Evolutionary conservation across 2,113 vertebrate genomes (phyloP), one percentile per base, ranked within the genome.

Genomic region (Colinus virginianus): DNA sequence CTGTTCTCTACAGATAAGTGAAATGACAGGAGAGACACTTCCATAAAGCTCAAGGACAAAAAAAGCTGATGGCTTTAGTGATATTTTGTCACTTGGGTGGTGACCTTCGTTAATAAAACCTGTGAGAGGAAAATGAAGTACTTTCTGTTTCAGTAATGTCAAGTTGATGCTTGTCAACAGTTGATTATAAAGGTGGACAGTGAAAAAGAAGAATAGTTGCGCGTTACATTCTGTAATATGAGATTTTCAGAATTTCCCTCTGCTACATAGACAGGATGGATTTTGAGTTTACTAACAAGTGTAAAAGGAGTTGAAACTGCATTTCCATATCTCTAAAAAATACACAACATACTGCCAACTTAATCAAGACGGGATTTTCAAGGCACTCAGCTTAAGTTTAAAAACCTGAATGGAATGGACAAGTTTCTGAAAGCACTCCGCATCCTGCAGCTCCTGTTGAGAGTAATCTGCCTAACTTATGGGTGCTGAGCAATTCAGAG

Each of bases 231-330:
- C 87, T 79, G 78, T 64, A 46, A 36, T 15, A 14, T 25, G 78
- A 62, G 13, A 51, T 78, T 70, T 84, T 78, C 78, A 87, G 79
- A 42, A 40, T 81, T 88, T 78, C 88, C 87, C 71, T 67, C 7
- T 64, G 78, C 40, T 83, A n/a, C 1, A 4, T 58, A 90, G 77
- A 87, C 89, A 83, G 87, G 71, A 76, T 84, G 82, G 61, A 82
- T 93, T 38, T 89, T 74, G 62, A 87, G 84, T 90, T 97, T 91
- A 51, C 67, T 78, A 94, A 72, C 36, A 56, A 56, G 56, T 23
- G 69, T 80, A 84, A 75, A 90, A 87, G 61, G 75, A 93, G 26
- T 70, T 86, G 30, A 93, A 90, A 92, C 42, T 40, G 82, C 25
- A 64, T 77, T 83, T 97, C 36, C 0, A 0, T 85, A 61, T 95